Evolutionary conservation across 2,888 invertebrate genomes (phyloP).

Genomic region (Drosophila demipolita): DNA sequence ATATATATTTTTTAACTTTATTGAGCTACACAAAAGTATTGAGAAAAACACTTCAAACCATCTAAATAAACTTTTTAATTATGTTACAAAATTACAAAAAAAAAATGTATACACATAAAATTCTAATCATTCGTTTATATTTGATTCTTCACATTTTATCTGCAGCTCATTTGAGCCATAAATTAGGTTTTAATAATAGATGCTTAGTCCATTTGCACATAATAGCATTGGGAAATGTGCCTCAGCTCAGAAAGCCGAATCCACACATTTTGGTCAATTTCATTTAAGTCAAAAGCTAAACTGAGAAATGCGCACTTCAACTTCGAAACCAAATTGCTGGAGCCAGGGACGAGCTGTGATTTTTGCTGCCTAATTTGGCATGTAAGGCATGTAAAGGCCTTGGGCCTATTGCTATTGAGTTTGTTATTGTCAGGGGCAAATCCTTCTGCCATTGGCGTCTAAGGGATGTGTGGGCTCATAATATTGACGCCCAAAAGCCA

Average conservation of each 20-base stretch:
- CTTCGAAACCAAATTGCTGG: conserved; percentile 15
- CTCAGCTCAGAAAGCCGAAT: background rate
- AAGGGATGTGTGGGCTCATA: conserved; percentile 27
- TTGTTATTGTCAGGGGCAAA: conserved; percentile 12
- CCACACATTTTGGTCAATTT: conserved; percentile 8
- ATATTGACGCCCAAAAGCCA: conserved; percentile 13
- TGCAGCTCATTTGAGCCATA: background rate
- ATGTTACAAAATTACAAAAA: too few species aligned
- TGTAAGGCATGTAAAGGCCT: conserved; percentile 51
- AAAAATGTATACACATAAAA: background rate
- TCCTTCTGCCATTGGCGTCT: conserved; percentile 18
- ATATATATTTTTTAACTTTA: conserved; percentile 1
- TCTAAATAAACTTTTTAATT: background rate
- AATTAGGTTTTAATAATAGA: conserved; percentile 53
- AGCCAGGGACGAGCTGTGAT: conserved; percentile 34
- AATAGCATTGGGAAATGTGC: background rate
- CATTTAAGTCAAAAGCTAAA: conserved; percentile 21
- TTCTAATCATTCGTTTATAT: background rate
- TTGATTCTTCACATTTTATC: background rate
- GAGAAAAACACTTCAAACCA: background rate
- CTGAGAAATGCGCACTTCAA: conserved; percentile 17
- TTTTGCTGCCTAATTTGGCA: conserved; percentile 60
- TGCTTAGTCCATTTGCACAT: conserved; percentile 32
- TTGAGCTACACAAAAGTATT: background rate
- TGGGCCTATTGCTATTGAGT: conserved; percentile 46